A percentile compares a stretch with the other conserved stretches of the same genome.
Evolutionary conservation across 2,888 invertebrate species (phyloP).

Genomic region (Agrypnus murinus): DNA sequence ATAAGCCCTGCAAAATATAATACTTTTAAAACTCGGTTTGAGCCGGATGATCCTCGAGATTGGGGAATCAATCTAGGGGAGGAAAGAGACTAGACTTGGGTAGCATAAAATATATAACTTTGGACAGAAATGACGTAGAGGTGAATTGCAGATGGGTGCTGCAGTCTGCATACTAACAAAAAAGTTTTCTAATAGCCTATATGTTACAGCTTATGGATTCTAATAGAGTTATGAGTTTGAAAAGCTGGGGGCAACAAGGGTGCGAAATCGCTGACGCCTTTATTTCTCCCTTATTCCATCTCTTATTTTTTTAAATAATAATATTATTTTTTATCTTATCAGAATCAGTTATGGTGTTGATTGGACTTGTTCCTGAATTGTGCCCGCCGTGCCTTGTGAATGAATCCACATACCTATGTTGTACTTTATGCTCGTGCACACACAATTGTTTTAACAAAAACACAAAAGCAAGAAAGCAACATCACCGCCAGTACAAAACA

Average conservation of each 20-base stretch:
- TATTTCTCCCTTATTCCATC: no score
- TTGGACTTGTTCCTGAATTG: no score
- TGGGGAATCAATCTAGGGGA: constrained; percentile 57
- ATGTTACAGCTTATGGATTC: constrained; percentile 55
- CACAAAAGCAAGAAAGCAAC: constrained; percentile 47
- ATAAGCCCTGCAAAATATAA: constrained; percentile 57
- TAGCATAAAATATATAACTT: constrained; percentile 47
- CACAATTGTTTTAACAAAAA: not conserved
- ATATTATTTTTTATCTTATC: no score
- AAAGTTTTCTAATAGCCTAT: constrained; percentile 58
- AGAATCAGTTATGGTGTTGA: no score
- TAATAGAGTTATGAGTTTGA: constrained; percentile 55
- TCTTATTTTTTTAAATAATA: no score
- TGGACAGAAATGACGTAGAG: constrained; percentile 44
- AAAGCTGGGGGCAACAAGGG: constrained; percentile 36
- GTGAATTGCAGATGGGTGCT: constrained; percentile 52
- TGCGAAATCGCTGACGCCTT: not conserved
- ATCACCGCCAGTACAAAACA: constrained; percentile 50
- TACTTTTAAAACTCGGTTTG: constrained; percentile 56
- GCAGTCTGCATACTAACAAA: constrained; percentile 54
- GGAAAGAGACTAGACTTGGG: constrained; percentile 27
- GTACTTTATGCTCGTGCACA: no score
- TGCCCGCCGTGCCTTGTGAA: no score
- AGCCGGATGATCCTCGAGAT: constrained; percentile 56
- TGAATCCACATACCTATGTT: no score